These are phyloP conservation scores for Cryptocephalus primarius DNA, from an alignment of 2,888 invertebrate species.

Conservation along the genomic window DNA sequence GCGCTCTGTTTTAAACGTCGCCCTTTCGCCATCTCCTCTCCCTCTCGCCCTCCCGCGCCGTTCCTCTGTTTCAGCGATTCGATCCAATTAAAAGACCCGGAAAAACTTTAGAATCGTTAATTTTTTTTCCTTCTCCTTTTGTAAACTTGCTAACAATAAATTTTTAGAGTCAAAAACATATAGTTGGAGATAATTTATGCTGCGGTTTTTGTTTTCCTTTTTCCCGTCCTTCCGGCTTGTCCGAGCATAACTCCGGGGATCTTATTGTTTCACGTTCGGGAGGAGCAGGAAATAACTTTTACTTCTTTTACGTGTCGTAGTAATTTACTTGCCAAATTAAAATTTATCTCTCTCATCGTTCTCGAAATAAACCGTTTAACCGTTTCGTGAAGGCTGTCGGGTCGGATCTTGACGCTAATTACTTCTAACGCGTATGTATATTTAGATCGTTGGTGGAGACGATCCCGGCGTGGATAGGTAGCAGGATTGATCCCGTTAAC, in stretches of 20 bases:
- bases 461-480: too few species aligned
- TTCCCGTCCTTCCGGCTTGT: too few species aligned
- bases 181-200: slow-evolving; percentile 16
- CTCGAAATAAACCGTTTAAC: slow-evolving; percentile 28
- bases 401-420: slow-evolving; percentile 27
- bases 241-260: too few species aligned
- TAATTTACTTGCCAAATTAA: slow-evolving; percentile 28
- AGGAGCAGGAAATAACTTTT: slow-evolving; percentile 17
- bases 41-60: neutral
- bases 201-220: neutral
- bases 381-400: slow-evolving; percentile 27
- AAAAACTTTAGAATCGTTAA: slow-evolving; percentile 37
- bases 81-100: slow-evolving; percentile 36
- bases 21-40: slow-evolving; percentile 4
- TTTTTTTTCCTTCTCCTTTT: slow-evolving; percentile 28
- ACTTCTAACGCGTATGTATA: slow-evolving; percentile 14
- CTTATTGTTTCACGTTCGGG: slow-evolving; percentile 3
- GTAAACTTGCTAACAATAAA: slow-evolving; percentile 31
- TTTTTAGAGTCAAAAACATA: slow-evolving; percentile 34
- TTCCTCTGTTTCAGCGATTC: slow-evolving; percentile 31
- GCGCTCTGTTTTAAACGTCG: slow-evolving; percentile 19
- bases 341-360: slow-evolving; percentile 25
- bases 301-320: slow-evolving; percentile 13
- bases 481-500: too few species aligned
- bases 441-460: slow-evolving; percentile 9